Evolutionary conservation across 2,797 vertebrate genomes (phyloP), one percentile per base, ranked within the genome.

Genomic region (Aldrovandia affinis): DNA sequence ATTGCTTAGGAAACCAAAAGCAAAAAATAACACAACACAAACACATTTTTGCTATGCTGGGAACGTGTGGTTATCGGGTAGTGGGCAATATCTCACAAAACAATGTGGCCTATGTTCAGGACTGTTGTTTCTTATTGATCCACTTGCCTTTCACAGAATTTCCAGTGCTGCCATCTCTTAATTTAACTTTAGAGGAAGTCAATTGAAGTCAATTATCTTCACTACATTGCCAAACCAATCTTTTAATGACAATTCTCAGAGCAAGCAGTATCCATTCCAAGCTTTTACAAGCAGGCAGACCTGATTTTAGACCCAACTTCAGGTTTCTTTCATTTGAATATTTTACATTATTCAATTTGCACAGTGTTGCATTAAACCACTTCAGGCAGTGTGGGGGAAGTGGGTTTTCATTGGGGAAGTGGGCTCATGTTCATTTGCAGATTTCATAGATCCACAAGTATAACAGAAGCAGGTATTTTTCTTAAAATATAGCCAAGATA

Each of bases 41-140:
- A 28, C 39, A n/a, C 68, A 25, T 78, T 55, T 82, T 84, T 25
- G 85, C 73, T 52, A 87, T 86, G 83, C 85, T 55, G 47, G n/a
- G 25, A 87, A 89, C 5, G 70, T 86, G 63, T 83, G 52, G 15
- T 15, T 80, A 85, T 79, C 63, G 42, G 83, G 85, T 68, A 81
- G 39, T 73, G 80, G 65, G 81, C 84, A 65, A 88, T 83, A 89
- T 85, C 81, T 89, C 77, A 65, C 33, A 28, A 83, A 84, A 59
- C 84, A 80, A 47, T 8, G 44, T 18, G 79, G 63, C 78, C 28
- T 79, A 59, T 70, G 70, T 83, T 83, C 8, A n/a, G 25, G 59
- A 80, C 80, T 78, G 68, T 90, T 89, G 82, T 88, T 65, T 81
- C 50, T 84, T 89, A 91, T 90, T 87, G 92, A 92, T 90, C 83